These are phyloP conservation scores for Neomorphus geoffroyi DNA, from an alignment of 2,797 vertebrate species.

Conservation along the genomic window DNA sequence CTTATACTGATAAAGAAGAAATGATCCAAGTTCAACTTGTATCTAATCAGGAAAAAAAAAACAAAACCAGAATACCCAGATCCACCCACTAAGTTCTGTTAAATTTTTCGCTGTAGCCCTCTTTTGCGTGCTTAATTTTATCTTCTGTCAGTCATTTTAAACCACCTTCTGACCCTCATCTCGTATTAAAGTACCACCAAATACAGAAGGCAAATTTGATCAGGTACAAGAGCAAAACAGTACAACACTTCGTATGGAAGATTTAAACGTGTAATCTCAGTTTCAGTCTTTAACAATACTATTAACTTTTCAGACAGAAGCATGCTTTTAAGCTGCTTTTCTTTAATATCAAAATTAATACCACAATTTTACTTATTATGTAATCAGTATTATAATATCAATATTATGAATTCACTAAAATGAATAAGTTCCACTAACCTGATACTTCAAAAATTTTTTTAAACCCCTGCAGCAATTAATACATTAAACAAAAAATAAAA, in stretches of 20 bases:
- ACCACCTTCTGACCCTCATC: neutral
- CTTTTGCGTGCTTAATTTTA: neutral
- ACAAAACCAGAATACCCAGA: too few species aligned
- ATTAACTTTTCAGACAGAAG: neutral
- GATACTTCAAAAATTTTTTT: neutral
- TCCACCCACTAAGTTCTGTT: neutral
- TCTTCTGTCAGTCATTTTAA: neutral
- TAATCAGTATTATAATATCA: neutral
- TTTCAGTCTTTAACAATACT: neutral
- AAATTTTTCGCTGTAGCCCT: neutral
- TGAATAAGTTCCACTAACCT: neutral
- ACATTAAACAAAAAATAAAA: neutral
- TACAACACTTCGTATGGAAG: neutral
- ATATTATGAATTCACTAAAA: neutral
- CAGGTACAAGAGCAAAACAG: neutral
- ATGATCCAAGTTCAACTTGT: neutral
- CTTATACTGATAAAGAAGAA: neutral
- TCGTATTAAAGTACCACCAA: neutral
- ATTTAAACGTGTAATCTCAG: neutral
- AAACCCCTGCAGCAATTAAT: neutral
- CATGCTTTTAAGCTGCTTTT: neutral
- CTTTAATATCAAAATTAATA: neutral
- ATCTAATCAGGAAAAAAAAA: neutral
- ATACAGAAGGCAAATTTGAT: neutral
- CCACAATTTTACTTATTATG: neutral